Evolutionary conservation across 2,797 vertebrate species (phyloP).

Genomic region (Xenops minutus): DNA sequence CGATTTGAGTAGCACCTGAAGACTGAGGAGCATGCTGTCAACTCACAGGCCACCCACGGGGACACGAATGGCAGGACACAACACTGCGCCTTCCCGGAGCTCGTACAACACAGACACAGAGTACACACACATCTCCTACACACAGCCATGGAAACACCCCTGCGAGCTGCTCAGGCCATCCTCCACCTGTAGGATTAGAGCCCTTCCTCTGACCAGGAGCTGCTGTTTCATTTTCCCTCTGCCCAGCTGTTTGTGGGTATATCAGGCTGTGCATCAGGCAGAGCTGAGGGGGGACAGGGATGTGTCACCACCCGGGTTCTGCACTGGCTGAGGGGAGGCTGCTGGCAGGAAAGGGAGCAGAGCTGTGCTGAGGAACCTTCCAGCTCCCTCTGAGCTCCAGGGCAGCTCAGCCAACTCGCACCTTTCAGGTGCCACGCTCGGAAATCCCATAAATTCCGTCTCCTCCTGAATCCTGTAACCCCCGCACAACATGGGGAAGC

Average conservation of each 20-base stretch:
- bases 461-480: not conserved
- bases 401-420: not conserved
- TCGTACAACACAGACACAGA: not conserved
- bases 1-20: not conserved
- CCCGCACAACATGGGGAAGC: accelerated
- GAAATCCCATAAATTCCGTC: not conserved
- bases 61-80: not conserved
- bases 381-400: not conserved
- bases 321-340: not conserved
- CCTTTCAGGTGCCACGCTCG: not conserved
- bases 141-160: not conserved
- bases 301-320: not conserved
- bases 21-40: not conserved
- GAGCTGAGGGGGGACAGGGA: not conserved
- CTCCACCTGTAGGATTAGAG: not conserved
- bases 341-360: not conserved
- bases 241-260: not conserved
- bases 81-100: not conserved
- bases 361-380: not conserved
- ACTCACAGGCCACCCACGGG: not conserved
- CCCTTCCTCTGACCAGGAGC: not conserved
- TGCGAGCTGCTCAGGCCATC: not conserved
- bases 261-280: not conserved
- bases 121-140: not conserved
- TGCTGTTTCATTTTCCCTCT: not conserved